Conservation (phyloP, 2,797 vertebrate genomes). For the Enteromius mattozi region DNA sequence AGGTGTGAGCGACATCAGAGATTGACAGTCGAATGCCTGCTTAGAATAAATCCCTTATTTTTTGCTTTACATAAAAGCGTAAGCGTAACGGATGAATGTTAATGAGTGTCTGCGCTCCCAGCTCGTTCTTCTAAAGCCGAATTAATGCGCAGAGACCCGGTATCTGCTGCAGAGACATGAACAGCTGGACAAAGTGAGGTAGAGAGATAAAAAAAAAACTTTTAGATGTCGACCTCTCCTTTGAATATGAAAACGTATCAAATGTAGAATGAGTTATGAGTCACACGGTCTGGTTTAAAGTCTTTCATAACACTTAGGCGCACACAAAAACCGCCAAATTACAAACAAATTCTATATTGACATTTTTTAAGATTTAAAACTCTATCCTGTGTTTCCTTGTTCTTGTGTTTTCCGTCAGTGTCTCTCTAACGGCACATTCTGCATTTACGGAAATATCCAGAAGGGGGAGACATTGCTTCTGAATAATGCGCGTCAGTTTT, state of each 20-base stretch:
- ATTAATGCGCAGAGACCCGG: not conserved
- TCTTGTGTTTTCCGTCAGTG: not conserved
- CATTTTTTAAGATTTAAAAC: not conserved
- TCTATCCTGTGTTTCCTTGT: not conserved
- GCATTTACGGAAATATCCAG: constrained; percentile 54
- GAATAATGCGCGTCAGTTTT: not conserved
- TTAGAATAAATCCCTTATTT: not conserved
- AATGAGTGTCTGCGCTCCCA: not conserved
- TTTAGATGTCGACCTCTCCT: not conserved
- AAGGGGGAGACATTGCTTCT: constrained; percentile 38
- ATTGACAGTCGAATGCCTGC: not conserved
- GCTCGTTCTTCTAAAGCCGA: not conserved
- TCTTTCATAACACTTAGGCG: not conserved
- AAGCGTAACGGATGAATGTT: not conserved
- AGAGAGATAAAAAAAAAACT: not conserved
- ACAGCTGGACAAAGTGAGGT: not conserved
- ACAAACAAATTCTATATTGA: not conserved
- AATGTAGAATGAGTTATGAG: not conserved
- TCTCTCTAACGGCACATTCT: constrained; percentile 52
- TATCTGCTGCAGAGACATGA: not conserved
- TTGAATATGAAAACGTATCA: not conserved
- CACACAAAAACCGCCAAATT: not conserved
- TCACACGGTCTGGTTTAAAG: not conserved
- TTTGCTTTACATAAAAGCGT: not conserved
- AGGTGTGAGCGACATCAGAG: constrained; percentile 11